Evolutionary conservation across 1,140 invertebrate species (phyloP), one percentile per base, ranked within the genome.

Genomic region (Lasioglossum albipes): DNA sequence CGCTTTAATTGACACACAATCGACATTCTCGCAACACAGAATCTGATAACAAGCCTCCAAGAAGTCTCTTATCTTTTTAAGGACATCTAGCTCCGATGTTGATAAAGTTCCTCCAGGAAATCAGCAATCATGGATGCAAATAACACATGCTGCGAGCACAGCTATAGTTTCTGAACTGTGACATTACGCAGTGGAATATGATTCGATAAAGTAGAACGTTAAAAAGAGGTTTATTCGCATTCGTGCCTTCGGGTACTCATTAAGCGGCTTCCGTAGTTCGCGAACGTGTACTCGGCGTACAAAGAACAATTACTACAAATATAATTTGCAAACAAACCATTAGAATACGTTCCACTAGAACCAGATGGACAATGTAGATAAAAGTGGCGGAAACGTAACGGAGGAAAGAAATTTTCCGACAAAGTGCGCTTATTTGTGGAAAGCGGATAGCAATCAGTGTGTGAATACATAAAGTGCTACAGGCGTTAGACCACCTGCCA

Each of bases 401-500:
- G 41, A 71, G 52, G 59, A 41, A n/a, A 16, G 22, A 42, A 77
- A 64, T 67, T 20, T 9, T 22, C 71, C 65, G 74, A 75, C 59
- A 68, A 78, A 87, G 52, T 49, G 65, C 57, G 61, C 45, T 69
- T 64, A 41, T 22, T 22, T 5, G 22, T 5, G 22, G 45, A 79
- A 62, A 79, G 12, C 22, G 9, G 0, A 59, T 42, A 18, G 20
- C 59, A 41, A 71, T 67, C 68, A 80, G 45, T 27, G 73, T 72
- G 18, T 36, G 67, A 49, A 10, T 10, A 13, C 10, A 49, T 42
- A 54, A 78, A 72, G 68, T 68, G 73, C 70, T 62, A 54, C 20
- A 36, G 27, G 61, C 66, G 69, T 20, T 41, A 72, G 52, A 54
- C 61, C 71, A 86, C 85, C 87, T 84, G 81, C 64, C 79, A 90